Percentiles rank a stretch among this genome's conserved stretches.
Conservation (phyloP, 2,797 vertebrate genomes). For the Tadarida brasiliensis region DNA sequence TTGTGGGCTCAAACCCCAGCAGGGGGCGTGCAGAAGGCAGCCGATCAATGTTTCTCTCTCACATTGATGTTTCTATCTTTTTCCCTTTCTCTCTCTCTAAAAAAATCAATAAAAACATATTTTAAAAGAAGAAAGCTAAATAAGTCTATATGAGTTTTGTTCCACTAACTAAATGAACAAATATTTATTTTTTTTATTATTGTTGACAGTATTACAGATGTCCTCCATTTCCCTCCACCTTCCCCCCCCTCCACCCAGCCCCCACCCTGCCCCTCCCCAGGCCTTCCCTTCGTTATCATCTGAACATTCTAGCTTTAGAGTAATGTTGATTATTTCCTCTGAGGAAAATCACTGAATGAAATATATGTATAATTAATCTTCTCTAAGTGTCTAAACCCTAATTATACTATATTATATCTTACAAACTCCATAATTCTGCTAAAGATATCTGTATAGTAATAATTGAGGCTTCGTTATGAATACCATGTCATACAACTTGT, state of each 20-base stretch:
- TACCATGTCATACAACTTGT: not conserved
- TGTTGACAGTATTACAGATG: not conserved
- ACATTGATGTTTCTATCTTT: too few relatives aligned
- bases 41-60: too few relatives aligned
- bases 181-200: not conserved
- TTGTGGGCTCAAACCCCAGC: too few relatives aligned
- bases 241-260: not conserved
- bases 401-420: not conserved
- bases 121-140: not conserved
- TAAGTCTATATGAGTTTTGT: not conserved
- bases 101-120: too few relatives aligned
- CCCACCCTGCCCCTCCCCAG: not conserved
- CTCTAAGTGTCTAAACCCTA: not conserved
- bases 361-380: not conserved
- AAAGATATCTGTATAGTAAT: not conserved
- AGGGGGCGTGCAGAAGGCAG: too few relatives aligned
- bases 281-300: not conserved
- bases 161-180: not conserved
- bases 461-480: not conserved
- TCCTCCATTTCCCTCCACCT: not conserved
- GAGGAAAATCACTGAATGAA: not conserved
- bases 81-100: too few relatives aligned
- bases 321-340: not conserved
- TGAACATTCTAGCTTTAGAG: not conserved
- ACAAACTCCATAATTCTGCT: not conserved